Conservation (phyloP, 2,113 vertebrate genomes). For the Kobus ellipsiprymnus region DNA sequence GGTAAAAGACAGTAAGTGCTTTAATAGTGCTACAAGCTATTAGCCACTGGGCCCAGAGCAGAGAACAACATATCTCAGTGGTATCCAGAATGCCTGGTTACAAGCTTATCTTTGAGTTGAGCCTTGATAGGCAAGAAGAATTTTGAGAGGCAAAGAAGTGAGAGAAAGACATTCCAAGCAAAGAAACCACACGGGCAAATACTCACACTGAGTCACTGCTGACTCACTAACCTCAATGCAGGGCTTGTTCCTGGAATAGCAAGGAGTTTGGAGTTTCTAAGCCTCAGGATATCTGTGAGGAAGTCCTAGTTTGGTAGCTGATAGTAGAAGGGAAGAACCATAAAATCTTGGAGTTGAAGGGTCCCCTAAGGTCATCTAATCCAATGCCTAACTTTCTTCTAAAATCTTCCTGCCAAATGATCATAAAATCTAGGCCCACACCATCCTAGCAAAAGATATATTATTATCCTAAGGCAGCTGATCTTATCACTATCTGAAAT, state of each 20-base stretch:
- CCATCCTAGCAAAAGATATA: background rate
- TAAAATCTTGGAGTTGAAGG: conserved; percentile 2
- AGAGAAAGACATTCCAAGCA: conserved; percentile 26
- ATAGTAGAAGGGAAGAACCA: conserved; percentile 1
- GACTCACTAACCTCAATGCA: conserved; percentile 21
- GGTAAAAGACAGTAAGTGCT: background rate
- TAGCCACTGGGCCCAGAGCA: background rate
- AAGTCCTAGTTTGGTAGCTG: conserved; percentile 23
- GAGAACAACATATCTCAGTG: background rate
- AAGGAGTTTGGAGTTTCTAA: background rate
- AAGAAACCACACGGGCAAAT: background rate
- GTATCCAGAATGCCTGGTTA: background rate
- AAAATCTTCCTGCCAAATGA: background rate
- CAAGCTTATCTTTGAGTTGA: background rate
- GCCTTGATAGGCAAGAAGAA: background rate
- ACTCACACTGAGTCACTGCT: conserved; percentile 37
- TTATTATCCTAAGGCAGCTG: background rate
- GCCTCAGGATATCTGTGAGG: background rate
- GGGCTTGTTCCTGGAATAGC: conserved; percentile 42
- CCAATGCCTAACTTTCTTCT: background rate
- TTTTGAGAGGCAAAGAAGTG: background rate
- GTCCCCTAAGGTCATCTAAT: background rate
- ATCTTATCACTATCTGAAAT: background rate
- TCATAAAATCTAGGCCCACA: background rate
- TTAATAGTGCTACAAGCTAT: background rate